Percentiles rank a stretch among this genome's conserved stretches.
phyloP scores from a whole-genome alignment of 2,888 invertebrate genomes.

The Leptinotarsa tumamoca region DNA sequence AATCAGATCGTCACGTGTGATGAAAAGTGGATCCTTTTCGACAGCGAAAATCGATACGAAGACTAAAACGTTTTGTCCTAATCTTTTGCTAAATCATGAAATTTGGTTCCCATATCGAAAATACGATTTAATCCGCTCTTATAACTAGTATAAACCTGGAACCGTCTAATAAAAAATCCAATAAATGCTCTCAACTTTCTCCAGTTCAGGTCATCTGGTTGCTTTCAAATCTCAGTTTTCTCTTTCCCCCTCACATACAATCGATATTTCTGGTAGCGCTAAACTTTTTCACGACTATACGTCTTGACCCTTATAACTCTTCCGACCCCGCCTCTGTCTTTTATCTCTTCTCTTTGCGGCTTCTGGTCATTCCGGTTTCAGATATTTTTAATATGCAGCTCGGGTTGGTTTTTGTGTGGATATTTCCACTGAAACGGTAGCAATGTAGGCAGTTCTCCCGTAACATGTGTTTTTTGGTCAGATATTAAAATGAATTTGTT shows the following conservation, averaged over 20 bases:
- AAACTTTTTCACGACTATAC: not conserved
- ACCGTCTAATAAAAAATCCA: too few relatives aligned
- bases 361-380: conserved; percentile 38
- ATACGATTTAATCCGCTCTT: too few relatives aligned
- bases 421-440: conserved; percentile 41
- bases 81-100: too few relatives aligned
- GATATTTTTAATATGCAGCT: conserved; percentile 44
- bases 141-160: too few relatives aligned
- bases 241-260: not conserved
- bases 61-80: too few relatives aligned
- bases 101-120: too few relatives aligned
- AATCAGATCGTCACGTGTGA: too few relatives aligned
- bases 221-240: not conserved
- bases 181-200: not conserved
- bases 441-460: conserved; percentile 37
- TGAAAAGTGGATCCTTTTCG: too few relatives aligned
- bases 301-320: not conserved
- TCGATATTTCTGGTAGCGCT: not conserved
- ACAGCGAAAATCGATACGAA: too few relatives aligned
- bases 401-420: conserved; percentile 39
- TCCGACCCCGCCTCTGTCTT: conserved; percentile 5
- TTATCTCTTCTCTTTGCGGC: conserved; percentile 22
- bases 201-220: not conserved
- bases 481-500: conserved; percentile 51
- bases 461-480: conserved; percentile 47